Evolutionary conservation across 2,797 vertebrate genomes (phyloP).

Genomic region (Acrocephalus scirpaceus): DNA sequence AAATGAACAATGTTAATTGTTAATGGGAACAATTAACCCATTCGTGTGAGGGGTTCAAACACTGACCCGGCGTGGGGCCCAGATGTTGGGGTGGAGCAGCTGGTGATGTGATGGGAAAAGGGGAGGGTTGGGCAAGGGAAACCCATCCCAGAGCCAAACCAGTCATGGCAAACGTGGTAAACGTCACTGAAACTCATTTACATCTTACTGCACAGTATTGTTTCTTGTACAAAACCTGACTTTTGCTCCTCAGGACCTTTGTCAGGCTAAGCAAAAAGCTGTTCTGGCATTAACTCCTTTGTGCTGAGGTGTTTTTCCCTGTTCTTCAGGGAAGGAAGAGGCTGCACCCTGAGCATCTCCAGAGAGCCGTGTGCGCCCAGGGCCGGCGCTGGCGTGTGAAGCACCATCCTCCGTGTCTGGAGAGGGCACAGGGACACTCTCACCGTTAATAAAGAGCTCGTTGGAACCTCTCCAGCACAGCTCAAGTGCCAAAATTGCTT

Average conservation of each 20-base stretch:
- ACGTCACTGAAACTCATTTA: too few relatives aligned
- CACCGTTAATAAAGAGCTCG: neutral
- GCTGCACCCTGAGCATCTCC: neutral
- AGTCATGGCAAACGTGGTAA: too few relatives aligned
- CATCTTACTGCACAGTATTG: too few relatives aligned
- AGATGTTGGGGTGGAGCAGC: neutral
- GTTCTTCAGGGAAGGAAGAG: neutral
- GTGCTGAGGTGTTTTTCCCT: neutral
- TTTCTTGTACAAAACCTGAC: neutral
- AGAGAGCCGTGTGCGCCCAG: rapidly evolving
- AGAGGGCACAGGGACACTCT: neutral
- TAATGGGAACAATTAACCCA: neutral
- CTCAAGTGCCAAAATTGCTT: neutral
- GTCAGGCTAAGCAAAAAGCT: neutral
- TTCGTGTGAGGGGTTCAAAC: neutral
- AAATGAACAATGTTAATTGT: neutral
- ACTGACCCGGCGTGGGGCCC: neutral
- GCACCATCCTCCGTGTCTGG: neutral
- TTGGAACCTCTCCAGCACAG: neutral
- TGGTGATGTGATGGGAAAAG: neutral
- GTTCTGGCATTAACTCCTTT: neutral
- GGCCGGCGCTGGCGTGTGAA: rapidly evolving
- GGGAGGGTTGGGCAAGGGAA: neutral
- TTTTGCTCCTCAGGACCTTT: neutral
- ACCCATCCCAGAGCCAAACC: too few relatives aligned